Base-by-base conservation (phyloP, 2,888 invertebrate genomes). In the Volucella inanis region DNA sequence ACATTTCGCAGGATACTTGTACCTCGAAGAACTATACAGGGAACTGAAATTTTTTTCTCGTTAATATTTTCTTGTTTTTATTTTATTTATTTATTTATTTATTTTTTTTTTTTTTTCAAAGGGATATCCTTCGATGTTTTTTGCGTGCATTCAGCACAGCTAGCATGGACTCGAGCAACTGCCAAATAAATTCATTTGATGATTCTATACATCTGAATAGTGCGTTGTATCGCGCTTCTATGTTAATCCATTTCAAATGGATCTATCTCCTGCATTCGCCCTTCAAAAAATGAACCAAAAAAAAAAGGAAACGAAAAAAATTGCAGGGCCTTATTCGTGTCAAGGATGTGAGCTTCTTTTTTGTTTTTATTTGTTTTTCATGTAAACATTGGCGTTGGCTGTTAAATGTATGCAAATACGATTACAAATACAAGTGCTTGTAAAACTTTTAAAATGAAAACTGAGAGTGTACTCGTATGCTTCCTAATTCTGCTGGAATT, bases 331-430 rank as follows among this genome's bases (percentile, higher is more conserved):
- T 12, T 49, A 70, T 76, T 41, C 52, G 70, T 77, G 77, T 82
- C 77, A 77, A 82, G 81, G 77, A 82, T 81, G 52, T 43, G 65
- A 49, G 62, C 15, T 43, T n/a, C n/a, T 10, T 45, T 59, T 39
- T 71, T 43, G 22, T 70, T 57, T 52, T 75, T 76, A 22, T 22
- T 22, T 22, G 18, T 22, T 22, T 22, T 22, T 22, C 18, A 2
- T 22, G 18, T 22, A 22, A 22, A 22, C 18, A 22, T 22, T 22
- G 18, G 18, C 18, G 18, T 3, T 22, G 18, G 18, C 18, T 22
- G 3, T 22, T 3, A 22, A 22, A 22, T 18, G 18, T 18, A 11
- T 6, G 38, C 62, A 22, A 18, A 22, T 22, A 22, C 3, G 22
- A 22, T 31, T 6, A 31, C 31, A 31, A 31, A 31, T 31, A 6